A percentile compares a stretch with the other conserved stretches of the same genome.
Conservation (phyloP, 2,113 vertebrate genomes). For the Hymenochirus boettgeri region DNA sequence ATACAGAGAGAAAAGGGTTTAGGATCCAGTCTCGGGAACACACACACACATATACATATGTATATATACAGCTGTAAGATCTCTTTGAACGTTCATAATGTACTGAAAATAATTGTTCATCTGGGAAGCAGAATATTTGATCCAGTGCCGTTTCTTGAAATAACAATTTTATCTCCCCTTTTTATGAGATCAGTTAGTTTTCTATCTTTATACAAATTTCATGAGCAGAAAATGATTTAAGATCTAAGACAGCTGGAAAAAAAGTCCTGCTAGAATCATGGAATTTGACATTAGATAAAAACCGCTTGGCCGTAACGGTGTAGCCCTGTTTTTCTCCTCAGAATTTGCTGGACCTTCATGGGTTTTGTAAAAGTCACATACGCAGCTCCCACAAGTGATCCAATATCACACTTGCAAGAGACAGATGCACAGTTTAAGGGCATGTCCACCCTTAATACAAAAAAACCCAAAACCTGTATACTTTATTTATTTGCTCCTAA, state of each 20-base stretch:
- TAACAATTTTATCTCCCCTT: slow-evolving; percentile 23
- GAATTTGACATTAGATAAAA: not conserved
- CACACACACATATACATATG: not conserved
- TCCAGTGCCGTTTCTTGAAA: slow-evolving; percentile 16
- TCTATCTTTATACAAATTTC: slow-evolving; percentile 21
- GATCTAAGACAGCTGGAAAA: not conserved
- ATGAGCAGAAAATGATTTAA: slow-evolving; percentile 12
- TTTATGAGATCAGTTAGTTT: slow-evolving; percentile 17
- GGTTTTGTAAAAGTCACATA: no score
- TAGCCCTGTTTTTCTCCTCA: not conserved
- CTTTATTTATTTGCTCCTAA: no score
- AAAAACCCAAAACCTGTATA: no score
- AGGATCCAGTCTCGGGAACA: not conserved
- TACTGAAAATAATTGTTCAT: not conserved
- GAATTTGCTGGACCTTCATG: no score
- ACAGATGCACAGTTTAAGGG: no score
- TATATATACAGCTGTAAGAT: no score
- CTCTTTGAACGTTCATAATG: not conserved
- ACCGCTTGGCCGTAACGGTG: not conserved
- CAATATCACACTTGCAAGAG: no score
- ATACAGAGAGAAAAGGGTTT: not conserved
- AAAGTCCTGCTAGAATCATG: not conserved
- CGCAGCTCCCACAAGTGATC: no score
- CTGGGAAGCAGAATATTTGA: slow-evolving; percentile 5
- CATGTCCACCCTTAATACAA: no score